Conservation (phyloP, 2,888 invertebrate genomes). For the Trichacis sp. region DNA sequence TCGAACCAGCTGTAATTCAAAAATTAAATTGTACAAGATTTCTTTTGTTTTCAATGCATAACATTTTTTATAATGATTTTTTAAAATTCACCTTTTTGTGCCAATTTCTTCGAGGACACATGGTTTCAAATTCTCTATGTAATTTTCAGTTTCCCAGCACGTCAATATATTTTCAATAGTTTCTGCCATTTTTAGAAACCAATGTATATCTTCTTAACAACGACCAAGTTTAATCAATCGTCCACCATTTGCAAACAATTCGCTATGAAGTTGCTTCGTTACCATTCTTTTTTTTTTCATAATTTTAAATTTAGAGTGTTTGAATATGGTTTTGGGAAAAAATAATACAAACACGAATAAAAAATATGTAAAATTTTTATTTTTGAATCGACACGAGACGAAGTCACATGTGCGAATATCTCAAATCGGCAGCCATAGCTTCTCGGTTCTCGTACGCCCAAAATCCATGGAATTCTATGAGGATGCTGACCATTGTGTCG, state of each 20-base stretch:
- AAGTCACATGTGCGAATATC: slow-evolving; percentile 64
- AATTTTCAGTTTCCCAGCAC: slow-evolving; percentile 81
- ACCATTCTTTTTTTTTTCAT: too few species aligned
- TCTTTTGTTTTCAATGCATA: too few species aligned
- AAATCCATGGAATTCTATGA: slow-evolving; percentile 95
- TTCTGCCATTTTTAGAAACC: slow-evolving; percentile 42
- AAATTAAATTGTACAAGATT: too few species aligned
- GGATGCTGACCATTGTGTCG: slow-evolving; percentile 91
- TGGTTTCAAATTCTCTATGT: slow-evolving; percentile 78
- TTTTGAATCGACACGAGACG: too few species aligned
- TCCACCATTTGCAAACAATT: neutral
- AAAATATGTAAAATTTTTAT: neutral
- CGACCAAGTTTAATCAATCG: slow-evolving; percentile 7
- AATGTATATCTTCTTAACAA: slow-evolving; percentile 3
- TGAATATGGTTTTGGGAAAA: neutral
- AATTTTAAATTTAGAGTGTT: neutral
- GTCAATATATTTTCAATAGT: slow-evolving; percentile 70
- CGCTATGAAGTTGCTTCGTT: neutral
- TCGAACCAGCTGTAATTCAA: slow-evolving; percentile 83
- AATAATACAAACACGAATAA: neutral
- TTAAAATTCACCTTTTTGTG: slow-evolving; percentile 71
- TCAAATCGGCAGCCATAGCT: slow-evolving; percentile 76
- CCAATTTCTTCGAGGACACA: slow-evolving; percentile 79
- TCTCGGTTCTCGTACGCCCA: slow-evolving; percentile 97
- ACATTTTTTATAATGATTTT: too few species aligned